phyloP scores from a whole-genome alignment of 2,888 invertebrate species.

The Lasioglossum vierecki region DNA sequence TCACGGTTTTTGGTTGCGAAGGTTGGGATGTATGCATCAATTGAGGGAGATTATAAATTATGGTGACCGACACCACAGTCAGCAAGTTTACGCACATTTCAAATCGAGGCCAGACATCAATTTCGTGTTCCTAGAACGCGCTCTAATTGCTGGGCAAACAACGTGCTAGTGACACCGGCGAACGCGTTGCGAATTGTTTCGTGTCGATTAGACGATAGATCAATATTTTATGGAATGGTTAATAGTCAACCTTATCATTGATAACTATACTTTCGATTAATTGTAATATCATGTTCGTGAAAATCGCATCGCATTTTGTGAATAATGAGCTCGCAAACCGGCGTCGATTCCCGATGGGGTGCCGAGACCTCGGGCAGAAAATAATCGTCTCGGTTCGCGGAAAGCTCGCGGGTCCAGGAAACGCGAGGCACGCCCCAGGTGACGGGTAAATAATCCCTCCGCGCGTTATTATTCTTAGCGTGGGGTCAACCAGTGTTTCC shows the following conservation, averaged over 20 bases:
- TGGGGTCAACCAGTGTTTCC: constrained; percentile 36
- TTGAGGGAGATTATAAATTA: constrained; percentile 64
- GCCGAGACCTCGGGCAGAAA: neutral
- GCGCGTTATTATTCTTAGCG: constrained; percentile 24
- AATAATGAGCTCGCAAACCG: neutral
- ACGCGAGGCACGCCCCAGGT: neutral
- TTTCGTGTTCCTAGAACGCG: constrained; percentile 80
- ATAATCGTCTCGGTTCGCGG: neutral
- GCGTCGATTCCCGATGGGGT: neutral
- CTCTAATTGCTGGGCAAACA: constrained; percentile 78
- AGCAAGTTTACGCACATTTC: constrained; percentile 69
- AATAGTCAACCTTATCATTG: neutral
- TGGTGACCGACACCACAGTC: constrained; percentile 63
- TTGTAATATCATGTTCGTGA: too few relatives aligned
- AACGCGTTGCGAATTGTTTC: neutral
- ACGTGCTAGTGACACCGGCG: constrained; percentile 24
- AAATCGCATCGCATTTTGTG: neutral
- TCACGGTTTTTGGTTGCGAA: neutral
- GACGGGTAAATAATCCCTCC: constrained; percentile 41
- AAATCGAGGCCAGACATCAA: constrained; percentile 79
- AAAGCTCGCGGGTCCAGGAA: constrained; percentile 6
- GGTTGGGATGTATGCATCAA: constrained; percentile 23
- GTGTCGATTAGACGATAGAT: neutral
- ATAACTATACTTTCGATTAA: neutral
- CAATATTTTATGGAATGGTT: neutral